Conservation (phyloP, 2,888 invertebrate genomes). For the Crocallis elinguaria region DNA sequence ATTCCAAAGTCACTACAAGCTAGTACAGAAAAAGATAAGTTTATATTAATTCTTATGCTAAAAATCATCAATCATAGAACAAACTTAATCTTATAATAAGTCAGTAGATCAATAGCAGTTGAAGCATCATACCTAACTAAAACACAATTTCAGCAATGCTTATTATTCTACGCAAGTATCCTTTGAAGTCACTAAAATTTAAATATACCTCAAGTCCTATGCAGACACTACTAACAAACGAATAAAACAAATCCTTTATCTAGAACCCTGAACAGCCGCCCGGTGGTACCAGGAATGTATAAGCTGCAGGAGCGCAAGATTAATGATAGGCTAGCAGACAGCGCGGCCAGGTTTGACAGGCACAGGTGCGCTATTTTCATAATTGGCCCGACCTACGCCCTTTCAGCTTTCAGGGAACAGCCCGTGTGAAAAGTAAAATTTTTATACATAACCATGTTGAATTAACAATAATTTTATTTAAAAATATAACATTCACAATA, state of each 20-base stretch:
- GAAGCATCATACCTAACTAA: no score
- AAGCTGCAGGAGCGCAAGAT: constrained; percentile 78
- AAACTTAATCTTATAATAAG: no score
- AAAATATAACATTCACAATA: no score
- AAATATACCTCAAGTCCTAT: background rate
- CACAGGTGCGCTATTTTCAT: constrained; percentile 85
- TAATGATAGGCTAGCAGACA: constrained; percentile 77
- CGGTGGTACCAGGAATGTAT: constrained; percentile 68
- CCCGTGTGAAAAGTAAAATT: constrained; percentile 7
- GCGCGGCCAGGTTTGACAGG: constrained; percentile 82
- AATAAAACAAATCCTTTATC: constrained; percentile 44
- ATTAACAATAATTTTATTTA: no score
- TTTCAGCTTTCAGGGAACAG: constrained; percentile 69
- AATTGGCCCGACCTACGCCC: constrained; percentile 81
- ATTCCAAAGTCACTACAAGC: no score
- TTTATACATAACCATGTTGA: background rate
- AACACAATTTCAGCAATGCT: no score
- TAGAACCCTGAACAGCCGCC: constrained; percentile 51
- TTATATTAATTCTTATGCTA: no score
- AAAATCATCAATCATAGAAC: no score
- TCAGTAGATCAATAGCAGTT: no score
- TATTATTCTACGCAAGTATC: no score
- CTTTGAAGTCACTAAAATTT: background rate
- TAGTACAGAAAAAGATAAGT: no score
- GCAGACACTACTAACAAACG: constrained; percentile 5